Conservation (phyloP, 92 coral and sea anemone genomes). For the Virgularia gustaviana region DNA sequence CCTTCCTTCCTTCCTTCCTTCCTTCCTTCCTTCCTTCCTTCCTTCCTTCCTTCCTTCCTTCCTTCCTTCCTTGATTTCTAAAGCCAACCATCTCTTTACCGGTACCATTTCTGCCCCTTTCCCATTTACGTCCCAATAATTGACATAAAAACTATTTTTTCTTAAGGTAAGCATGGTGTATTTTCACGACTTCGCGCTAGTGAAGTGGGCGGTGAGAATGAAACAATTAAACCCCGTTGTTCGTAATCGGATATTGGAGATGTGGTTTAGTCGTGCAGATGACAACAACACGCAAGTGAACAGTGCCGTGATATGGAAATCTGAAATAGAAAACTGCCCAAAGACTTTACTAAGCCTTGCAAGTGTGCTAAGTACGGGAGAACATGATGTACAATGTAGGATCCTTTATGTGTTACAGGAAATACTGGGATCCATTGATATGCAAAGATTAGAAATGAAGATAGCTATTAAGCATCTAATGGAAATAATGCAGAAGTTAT, state of each 20-base stretch:
- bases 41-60: too few species aligned
- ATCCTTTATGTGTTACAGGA: not conserved
- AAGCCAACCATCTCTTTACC: too few species aligned
- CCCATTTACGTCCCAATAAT: too few species aligned
- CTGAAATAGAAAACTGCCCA: not conserved
- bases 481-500: conserved; percentile 69
- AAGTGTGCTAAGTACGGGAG: not conserved
- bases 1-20: too few species aligned
- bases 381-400: not conserved
- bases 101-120: too few species aligned
- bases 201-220: conserved; percentile 64
- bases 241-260: conserved; percentile 52
- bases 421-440: not conserved
- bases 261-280: conserved; percentile 31
- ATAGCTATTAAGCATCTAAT: conserved; percentile 3
- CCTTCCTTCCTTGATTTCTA: too few species aligned
- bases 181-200: conserved; percentile 49
- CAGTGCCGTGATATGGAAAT: not conserved
- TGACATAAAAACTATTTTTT: too few species aligned
- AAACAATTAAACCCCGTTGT: conserved; percentile 45
- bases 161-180: conserved; percentile 50
- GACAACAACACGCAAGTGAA: not conserved
- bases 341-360: conserved; percentile 14
- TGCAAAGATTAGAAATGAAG: not conserved
- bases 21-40: too few species aligned